Evolutionary conservation across 2,888 invertebrate species (phyloP).

Genomic region (Neoaliturus tenellus): DNA sequence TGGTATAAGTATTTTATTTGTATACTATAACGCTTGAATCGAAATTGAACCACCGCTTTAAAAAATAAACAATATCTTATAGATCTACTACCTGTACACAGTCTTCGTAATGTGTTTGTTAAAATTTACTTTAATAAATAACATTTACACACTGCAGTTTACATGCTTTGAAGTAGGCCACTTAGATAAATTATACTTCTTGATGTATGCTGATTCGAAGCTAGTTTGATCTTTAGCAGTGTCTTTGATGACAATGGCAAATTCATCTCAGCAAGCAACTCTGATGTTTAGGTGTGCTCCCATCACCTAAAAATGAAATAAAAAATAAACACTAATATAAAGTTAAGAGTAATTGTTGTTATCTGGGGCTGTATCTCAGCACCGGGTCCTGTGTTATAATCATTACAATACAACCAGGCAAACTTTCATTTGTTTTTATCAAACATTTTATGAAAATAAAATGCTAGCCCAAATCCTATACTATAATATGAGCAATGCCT

Average conservation of each 20-base stretch:
- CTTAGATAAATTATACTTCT: conserved; percentile 5
- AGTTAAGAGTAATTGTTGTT: no score
- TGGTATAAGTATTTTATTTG: conserved; percentile 32
- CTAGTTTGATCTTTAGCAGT: not conserved
- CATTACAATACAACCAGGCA: no score
- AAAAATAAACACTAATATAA: no score
- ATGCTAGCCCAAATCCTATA: no score
- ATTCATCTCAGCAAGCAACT: not conserved
- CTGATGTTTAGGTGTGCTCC: not conserved
- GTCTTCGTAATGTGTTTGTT: conserved; percentile 35
- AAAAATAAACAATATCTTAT: conserved; percentile 46
- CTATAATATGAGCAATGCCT: no score
- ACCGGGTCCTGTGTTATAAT: no score
- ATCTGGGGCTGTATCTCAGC: no score
- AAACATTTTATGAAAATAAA: no score
- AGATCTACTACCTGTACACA: conserved; percentile 32
- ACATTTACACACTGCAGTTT: conserved; percentile 6
- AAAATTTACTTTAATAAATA: conserved; percentile 17
- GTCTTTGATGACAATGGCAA: not conserved
- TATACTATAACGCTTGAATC: conserved; percentile 44
- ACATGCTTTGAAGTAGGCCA: conserved; percentile 25
- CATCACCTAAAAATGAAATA: not conserved
- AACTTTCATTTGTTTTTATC: no score
- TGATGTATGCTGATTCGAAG: not conserved
- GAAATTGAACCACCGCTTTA: conserved; percentile 45